Evolutionary conservation across 2,797 vertebrate genomes (phyloP), one percentile per base, ranked within the genome.

Genomic region (Ataeniobius toweri): DNA sequence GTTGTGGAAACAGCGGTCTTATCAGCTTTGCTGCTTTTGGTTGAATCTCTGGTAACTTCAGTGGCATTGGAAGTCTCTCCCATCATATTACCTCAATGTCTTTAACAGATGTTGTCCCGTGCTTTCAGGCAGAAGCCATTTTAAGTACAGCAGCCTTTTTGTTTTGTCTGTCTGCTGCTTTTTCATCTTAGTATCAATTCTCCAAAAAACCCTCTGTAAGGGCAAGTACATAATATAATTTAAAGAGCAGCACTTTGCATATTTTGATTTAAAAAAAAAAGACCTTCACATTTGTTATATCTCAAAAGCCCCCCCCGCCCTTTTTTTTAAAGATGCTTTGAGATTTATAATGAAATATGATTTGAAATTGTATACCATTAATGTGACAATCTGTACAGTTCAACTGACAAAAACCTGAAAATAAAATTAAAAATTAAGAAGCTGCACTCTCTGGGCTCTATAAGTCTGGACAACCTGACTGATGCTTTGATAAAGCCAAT

Each of bases 41-140:
- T 55, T 58, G 51, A 70, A 70, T 70, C 36, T 67, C 36, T 41
- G 63, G 39, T 67, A 67, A 67, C 36, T 44, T 68, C 20, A 44
- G 39, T 44, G 36, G 65, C 39, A 44, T 24, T 24, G 65, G 39
- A 68, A 41, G 63, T 10, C 67, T 26, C 41, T 68, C 67, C 24
- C 67, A 8, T 26, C 24, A 48, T 26, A 48, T 69, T 12, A 46
- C 13, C 6, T 69, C 67, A 69, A 48, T 69, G 41, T 69, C 67
- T 69, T 46, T 69, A 26, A 44, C 41, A 26, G 41, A 46, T 69
- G 24, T 69, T 69, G 10, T 22, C 13, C 22, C 65, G n/a, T 44
- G 41, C 41, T 69, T 69, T 18, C 41, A 48, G 67, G 13, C 41
- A 26, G 67, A 69, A 69, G 41, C 6, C 67, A 20, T 69, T 2